phyloP scores from a whole-genome alignment of 2,113 vertebrate species.

The Trogon melanurus region DNA sequence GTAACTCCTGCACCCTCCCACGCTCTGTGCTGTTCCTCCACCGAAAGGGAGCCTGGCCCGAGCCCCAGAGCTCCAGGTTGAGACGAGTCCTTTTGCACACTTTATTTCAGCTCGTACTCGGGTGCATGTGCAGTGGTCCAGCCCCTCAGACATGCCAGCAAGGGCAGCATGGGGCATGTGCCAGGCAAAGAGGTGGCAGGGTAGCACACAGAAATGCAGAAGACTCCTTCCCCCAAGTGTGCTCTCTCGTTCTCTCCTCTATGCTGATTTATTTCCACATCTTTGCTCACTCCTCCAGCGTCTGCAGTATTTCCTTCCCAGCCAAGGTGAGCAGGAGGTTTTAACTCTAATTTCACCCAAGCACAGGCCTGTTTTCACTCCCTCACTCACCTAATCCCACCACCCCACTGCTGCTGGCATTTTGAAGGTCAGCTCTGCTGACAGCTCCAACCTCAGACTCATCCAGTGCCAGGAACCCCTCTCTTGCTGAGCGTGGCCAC shows the following conservation, averaged over 20 bases:
- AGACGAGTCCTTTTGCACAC: neutral
- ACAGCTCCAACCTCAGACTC: neutral
- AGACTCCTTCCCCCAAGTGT: neutral
- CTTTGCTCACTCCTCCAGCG: neutral
- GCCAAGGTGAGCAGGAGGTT: neutral
- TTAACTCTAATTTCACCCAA: neutral
- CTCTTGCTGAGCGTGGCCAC: neutral
- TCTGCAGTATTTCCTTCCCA: neutral
- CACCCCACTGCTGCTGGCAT: neutral
- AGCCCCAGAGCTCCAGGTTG: neutral
- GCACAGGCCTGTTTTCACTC: neutral
- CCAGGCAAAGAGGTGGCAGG: neutral
- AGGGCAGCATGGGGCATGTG: rapidly evolving
- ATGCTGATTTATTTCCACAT: neutral
- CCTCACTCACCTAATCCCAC: neutral
- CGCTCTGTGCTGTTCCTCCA: neutral
- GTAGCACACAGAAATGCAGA: neutral
- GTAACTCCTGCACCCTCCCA: neutral
- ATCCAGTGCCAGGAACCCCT: neutral
- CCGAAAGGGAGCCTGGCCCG: neutral
- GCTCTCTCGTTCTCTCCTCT: neutral
- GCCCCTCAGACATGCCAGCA: neutral
- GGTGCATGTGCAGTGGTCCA: too few relatives aligned
- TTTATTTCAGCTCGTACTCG: neutral
- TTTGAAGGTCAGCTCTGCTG: neutral